phyloP scores from a whole-genome alignment of 2,113 vertebrate species.

The Ammodytes dubius region DNA sequence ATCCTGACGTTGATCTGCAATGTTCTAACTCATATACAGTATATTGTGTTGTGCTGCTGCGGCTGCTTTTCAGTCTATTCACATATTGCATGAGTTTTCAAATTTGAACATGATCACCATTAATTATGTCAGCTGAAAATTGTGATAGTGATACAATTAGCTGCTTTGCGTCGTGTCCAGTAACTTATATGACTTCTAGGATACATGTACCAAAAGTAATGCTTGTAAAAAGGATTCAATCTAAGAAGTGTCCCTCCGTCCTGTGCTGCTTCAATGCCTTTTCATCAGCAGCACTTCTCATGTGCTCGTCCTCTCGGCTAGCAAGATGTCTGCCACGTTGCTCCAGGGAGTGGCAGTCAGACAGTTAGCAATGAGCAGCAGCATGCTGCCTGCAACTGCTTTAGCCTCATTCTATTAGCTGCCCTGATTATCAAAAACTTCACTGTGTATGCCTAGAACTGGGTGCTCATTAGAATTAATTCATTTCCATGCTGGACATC shows the following conservation, averaged over 20 bases:
- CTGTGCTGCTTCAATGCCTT: conserved; percentile 28
- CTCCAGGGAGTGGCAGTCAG: conserved; percentile 2
- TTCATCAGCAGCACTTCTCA: conserved; percentile 19
- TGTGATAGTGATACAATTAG: background rate
- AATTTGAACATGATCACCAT: background rate
- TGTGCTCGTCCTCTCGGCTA: conserved; percentile 30
- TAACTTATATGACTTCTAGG: background rate
- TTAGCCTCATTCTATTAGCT: conserved; percentile 11
- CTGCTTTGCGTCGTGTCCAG: background rate
- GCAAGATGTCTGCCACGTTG: conserved; percentile 40
- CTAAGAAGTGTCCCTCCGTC: background rate
- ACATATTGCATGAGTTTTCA: background rate
- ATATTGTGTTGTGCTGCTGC: background rate
- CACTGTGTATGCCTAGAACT: conserved; percentile 16
- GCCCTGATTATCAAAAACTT: conserved; percentile 34
- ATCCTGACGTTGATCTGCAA: background rate
- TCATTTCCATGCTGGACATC: background rate
- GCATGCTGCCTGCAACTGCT: conserved; percentile 9
- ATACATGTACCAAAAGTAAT: conserved; percentile 1
- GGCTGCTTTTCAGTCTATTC: background rate
- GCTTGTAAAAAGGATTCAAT: background rate
- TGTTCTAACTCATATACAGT: background rate
- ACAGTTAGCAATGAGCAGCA: conserved; percentile 29
- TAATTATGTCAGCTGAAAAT: conserved; percentile 7
- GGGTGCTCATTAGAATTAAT: background rate